Evolutionary conservation across 1,140 invertebrate species (phyloP), one percentile per base, ranked within the genome.

Genomic region (Zaprionus kolodkinae): DNA sequence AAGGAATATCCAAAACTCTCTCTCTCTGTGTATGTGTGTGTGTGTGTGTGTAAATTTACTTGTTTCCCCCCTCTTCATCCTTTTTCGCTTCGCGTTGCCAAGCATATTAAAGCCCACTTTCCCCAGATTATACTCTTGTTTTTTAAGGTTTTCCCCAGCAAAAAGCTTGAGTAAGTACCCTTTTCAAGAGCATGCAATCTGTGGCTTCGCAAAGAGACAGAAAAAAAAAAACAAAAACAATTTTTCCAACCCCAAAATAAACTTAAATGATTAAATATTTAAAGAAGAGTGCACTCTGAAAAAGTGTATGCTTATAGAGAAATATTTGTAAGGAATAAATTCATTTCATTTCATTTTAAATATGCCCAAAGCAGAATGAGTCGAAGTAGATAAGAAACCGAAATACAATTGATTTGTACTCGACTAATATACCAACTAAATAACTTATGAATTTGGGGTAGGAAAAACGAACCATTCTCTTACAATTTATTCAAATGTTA

Each of bases 21-120:
- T 72, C 33, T 30, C 1, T 77, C 48, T 27, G 52, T 25, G 40
- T 43, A n/a, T 43, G 40, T 25, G 27, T 77, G 52, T 27, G 52
- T 25, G 40, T 43, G 40, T 43, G 40, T 25, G 40, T 43, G 40
- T 15, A n/a, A 15, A 43, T 72, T 57, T 54, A 45, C 55, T 12
- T 25, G 30, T 25, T 52, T 63, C 38, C 33, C 43, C 48, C 12
- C 6, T 45, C 17, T 36, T 50, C 30, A 17, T 54, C 4, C 27
- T 30, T 30, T 30, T 30, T 30, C 27, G 3, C 27, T 30, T 30
- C 27, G 27, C 27, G 40, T 72, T 71, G 15, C 15, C 55, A 74
- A 55, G 66, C 68, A 88, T 87, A 86, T 88, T 87, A 86, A 88
- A 87, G 79, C 77, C 45, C 69, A 77, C 76, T 79, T 72, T 50